These are phyloP conservation scores for Naja naja DNA, from an alignment of 2,113 vertebrate species.

Conservation along the genomic window DNA sequence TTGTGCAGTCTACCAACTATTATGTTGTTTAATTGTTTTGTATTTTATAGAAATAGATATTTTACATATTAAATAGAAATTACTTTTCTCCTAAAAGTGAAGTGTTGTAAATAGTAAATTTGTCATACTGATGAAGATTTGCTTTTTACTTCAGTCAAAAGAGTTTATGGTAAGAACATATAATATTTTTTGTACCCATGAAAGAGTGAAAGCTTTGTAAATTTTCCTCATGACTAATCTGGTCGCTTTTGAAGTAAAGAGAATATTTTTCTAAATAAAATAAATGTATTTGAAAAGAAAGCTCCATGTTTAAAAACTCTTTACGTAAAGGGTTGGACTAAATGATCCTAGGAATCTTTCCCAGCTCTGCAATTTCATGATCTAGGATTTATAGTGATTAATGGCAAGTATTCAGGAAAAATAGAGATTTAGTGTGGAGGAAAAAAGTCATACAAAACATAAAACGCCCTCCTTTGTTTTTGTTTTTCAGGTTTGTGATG, in stretches of 20 bases:
- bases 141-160: background rate
- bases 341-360: background rate
- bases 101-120: background rate
- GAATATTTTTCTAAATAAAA: background rate
- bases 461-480: conserved; percentile 48
- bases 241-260: background rate
- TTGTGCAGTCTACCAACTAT: background rate
- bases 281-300: background rate
- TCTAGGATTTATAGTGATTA: background rate
- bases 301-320: background rate
- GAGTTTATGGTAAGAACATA: background rate
- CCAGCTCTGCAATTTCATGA: background rate
- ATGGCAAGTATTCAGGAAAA: background rate
- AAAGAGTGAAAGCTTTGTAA: background rate
- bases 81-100: conserved; percentile 1
- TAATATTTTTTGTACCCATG: background rate
- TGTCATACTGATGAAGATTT: background rate
- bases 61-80: background rate
- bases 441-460: conserved; percentile 36
- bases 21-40: background rate
- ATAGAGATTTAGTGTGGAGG: conserved; percentile 10
- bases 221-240: rapidly evolving
- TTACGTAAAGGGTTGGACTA: background rate
- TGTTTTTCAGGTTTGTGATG: conserved; percentile 69
- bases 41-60: conserved; percentile 9